Percentiles rank a stretch among this genome's conserved stretches.
Conservation (phyloP, 2,888 invertebrate genomes). For the Dioctria rufipes region DNA sequence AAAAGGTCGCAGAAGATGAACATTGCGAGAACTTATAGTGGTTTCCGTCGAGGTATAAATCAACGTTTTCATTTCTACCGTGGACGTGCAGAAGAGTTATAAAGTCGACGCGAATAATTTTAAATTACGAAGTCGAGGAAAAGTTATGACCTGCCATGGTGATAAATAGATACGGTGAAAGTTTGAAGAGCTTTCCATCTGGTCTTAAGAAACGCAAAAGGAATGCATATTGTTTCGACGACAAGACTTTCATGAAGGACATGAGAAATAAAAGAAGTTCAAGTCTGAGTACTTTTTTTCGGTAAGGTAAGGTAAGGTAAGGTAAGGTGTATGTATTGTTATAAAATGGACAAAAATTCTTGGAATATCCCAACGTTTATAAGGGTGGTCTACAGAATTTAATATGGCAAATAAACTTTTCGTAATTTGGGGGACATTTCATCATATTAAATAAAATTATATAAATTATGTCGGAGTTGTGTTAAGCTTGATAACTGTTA, state of each 20-base stretch:
- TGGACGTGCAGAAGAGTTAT: constrained; percentile 38
- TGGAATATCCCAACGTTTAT: no score
- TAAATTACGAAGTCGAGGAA: constrained; percentile 27
- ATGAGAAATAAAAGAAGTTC: background rate
- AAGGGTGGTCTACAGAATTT: no score
- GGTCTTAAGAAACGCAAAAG: background rate
- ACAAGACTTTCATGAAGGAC: constrained; percentile 11
- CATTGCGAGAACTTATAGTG: constrained; percentile 26
- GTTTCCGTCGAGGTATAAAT: constrained; percentile 34
- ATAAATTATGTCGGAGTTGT: no score
- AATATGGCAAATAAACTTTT: no score
- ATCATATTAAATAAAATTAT: no score
- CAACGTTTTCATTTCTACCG: constrained; percentile 32
- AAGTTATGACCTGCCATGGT: constrained; percentile 45
- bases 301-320: no score
- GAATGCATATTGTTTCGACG: constrained; percentile 15
- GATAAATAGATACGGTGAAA: constrained; percentile 32
- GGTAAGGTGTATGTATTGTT: no score
- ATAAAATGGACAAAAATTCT: no score
- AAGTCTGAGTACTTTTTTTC: no score
- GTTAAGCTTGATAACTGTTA: no score
- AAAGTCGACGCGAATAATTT: constrained; percentile 34
- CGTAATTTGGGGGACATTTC: no score
- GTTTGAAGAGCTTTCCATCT: constrained; percentile 18
- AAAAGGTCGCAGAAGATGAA: constrained; percentile 21